Percentiles rank a stretch among this genome's conserved stretches.
Evolutionary conservation across 2,797 vertebrate species (phyloP).

Genomic region (Sebastes elongatus): DNA sequence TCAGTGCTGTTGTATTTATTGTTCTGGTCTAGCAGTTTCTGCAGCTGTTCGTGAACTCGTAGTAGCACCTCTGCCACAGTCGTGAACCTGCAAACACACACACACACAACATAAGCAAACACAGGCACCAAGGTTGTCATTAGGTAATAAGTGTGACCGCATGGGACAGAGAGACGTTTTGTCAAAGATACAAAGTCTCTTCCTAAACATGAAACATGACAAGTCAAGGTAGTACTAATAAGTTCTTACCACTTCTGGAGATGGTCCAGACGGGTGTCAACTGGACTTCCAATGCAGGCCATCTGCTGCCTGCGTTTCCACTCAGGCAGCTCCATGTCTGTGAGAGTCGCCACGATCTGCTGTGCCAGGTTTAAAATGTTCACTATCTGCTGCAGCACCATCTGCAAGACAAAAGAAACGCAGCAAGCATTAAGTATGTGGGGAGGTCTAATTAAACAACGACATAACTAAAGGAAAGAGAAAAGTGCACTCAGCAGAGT

Average conservation of each 20-base stretch:
- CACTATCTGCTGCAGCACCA: constrained; percentile 78
- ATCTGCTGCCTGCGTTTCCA: constrained; percentile 86
- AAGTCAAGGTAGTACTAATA: not conserved
- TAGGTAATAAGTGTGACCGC: not conserved
- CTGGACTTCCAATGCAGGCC: constrained; percentile 83
- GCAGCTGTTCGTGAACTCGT: constrained; percentile 78
- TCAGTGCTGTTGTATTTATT: constrained; percentile 81
- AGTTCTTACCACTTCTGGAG: constrained; percentile 85
- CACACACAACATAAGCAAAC: not conserved
- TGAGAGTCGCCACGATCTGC: constrained; percentile 65
- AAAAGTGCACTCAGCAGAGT: not conserved
- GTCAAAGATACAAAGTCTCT: not conserved
- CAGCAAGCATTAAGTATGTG: not conserved
- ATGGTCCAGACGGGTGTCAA: constrained; percentile 63
- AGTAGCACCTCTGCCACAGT: constrained; percentile 80
- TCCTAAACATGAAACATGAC: not conserved
- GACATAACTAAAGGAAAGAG: not conserved
- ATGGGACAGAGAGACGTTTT: not conserved
- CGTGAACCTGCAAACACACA: constrained; percentile 83
- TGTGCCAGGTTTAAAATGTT: constrained; percentile 70
- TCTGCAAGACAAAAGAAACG: constrained; percentile 62
- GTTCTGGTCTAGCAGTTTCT: constrained; percentile 81
- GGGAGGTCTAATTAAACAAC: not conserved
- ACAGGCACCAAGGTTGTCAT: not conserved
- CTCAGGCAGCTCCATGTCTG: constrained; percentile 70